phyloP scores from a whole-genome alignment of 1,140 invertebrate genomes.

The Gerris buenoi region DNA sequence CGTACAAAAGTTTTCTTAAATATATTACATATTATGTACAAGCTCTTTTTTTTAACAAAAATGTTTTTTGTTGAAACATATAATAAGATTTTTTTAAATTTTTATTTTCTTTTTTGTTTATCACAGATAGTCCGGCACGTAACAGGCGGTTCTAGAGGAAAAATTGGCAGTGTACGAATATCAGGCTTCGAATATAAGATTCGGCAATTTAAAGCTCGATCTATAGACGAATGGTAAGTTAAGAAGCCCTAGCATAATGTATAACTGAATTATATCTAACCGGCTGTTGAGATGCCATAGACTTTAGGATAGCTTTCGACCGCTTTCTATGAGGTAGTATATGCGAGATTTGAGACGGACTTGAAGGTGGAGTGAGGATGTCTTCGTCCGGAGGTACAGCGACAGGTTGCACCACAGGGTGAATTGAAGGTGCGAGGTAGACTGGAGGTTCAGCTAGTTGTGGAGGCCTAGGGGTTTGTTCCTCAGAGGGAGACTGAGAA shows the following conservation, averaged over 20 bases:
- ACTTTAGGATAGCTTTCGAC: constrained; percentile 56
- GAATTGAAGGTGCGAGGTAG: constrained; percentile 18
- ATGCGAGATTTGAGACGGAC: constrained; percentile 32
- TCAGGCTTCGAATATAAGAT: too few relatives aligned
- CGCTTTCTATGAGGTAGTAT: constrained; percentile 55
- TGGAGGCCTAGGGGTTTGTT: background rate
- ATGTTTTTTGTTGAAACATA: too few relatives aligned
- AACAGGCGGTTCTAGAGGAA: too few relatives aligned
- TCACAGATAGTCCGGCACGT: background rate
- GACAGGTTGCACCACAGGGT: constrained; percentile 22
- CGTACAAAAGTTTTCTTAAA: too few relatives aligned
- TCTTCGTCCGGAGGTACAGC: constrained; percentile 22
- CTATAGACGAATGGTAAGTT: constrained; percentile 8
- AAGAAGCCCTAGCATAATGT: constrained; percentile 55
- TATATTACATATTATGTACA: too few relatives aligned
- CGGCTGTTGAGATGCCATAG: constrained; percentile 36
- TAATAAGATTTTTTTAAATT: constrained; percentile 14
- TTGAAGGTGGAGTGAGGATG: constrained; percentile 44
- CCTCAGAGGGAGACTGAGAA: constrained; percentile 4
- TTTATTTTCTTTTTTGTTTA: background rate
- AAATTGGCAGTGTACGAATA: too few relatives aligned
- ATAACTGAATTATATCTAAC: constrained; percentile 61
- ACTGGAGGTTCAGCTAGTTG: constrained; percentile 24
- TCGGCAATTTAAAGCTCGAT: too few relatives aligned
- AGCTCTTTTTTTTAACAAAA: too few relatives aligned